phyloP scores from a whole-genome alignment of 2,888 invertebrate genomes.

The Busseola fusca region DNA sequence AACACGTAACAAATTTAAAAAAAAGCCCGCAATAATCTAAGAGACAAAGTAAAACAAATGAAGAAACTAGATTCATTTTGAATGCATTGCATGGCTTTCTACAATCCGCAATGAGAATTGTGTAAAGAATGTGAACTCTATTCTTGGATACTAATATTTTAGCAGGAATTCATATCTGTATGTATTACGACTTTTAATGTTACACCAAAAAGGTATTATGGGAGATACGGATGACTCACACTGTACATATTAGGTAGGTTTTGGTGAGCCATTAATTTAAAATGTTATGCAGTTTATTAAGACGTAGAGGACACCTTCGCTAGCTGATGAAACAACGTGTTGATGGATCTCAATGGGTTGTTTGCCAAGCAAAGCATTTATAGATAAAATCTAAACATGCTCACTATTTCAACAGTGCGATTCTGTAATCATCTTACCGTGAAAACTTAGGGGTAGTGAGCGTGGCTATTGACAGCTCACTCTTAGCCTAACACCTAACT shows the following conservation, averaged over 20 bases:
- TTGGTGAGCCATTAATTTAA: conserved; percentile 50
- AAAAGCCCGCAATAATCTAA: background rate
- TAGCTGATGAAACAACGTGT: conserved; percentile 46
- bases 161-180: conserved; percentile 22
- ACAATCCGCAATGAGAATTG: background rate
- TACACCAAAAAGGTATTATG: conserved; percentile 36
- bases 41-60: background rate
- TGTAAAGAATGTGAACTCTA: conserved; percentile 2
- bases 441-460: too few species aligned
- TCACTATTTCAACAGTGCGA: background rate
- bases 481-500: too few species aligned
- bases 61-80: conserved; percentile 4
- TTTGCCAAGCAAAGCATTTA: conserved; percentile 54
- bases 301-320: conserved; percentile 35
- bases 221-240: conserved; percentile 55
- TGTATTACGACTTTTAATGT: conserved; percentile 12
- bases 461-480: too few species aligned
- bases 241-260: conserved; percentile 44
- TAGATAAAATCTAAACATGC: conserved; percentile 39
- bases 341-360: conserved; percentile 48
- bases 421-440: too few species aligned
- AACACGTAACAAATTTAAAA: background rate
- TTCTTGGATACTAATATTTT: conserved; percentile 10
- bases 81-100: background rate
- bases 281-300: conserved; percentile 49